Conservation (phyloP, 2,113 vertebrate genomes). For the Agapornis roseicollis region DNA sequence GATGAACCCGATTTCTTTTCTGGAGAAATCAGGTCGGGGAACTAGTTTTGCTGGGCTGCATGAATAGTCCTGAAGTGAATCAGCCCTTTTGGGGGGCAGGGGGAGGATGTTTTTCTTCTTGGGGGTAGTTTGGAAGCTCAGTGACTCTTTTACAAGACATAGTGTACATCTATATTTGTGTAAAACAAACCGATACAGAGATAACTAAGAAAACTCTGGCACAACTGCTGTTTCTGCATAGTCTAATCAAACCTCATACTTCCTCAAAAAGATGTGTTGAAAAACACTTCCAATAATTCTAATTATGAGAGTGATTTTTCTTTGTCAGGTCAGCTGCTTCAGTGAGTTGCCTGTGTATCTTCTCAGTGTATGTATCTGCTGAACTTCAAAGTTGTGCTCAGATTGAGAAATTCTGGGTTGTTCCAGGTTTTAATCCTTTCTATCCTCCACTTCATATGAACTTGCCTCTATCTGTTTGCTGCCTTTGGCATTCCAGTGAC, state of each 20-base stretch:
- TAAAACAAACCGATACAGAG: neutral
- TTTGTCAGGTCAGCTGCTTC: neutral
- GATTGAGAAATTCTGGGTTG: neutral
- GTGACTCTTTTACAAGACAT: neutral
- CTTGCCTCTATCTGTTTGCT: neutral
- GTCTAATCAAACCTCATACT: neutral
- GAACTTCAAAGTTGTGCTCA: neutral
- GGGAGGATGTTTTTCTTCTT: neutral
- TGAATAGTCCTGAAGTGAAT: neutral
- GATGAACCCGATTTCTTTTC: neutral
- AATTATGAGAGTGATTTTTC: accelerated
- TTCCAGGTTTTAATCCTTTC: neutral
- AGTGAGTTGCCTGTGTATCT: neutral
- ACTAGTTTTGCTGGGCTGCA: neutral
- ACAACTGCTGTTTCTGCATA: neutral
- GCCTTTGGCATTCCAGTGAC: neutral
- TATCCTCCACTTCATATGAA: neutral
- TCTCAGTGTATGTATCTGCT: neutral
- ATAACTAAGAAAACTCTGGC: neutral
- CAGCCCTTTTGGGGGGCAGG: neutral
- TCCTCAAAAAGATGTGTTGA: neutral
- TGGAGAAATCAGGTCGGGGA: neutral
- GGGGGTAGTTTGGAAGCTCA: neutral
- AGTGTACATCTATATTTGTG: neutral
- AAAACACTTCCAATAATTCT: neutral